A percentile compares a stretch with the other conserved stretches of the same genome.
phyloP scores from a whole-genome alignment of 2,797 vertebrate species.

The Pangasius djambal region DNA sequence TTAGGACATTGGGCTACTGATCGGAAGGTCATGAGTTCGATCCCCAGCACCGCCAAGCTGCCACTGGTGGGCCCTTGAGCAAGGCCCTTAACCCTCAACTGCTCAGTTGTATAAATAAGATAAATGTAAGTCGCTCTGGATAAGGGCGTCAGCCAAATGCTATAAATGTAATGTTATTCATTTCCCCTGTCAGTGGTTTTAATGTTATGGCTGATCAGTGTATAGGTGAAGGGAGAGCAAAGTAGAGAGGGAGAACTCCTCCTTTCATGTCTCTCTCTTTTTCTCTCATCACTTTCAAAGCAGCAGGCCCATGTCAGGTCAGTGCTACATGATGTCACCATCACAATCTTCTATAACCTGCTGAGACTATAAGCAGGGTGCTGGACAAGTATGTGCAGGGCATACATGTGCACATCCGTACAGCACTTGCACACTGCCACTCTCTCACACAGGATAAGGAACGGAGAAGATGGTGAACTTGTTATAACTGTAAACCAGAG shows the following conservation, averaged over 20 bases:
- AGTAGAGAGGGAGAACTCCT: constrained; percentile 22
- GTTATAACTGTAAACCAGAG: not conserved
- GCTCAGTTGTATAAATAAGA: too few species aligned
- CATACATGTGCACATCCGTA: constrained; percentile 45
- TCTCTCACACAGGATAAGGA: constrained; percentile 17
- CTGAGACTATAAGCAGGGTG: constrained; percentile 51
- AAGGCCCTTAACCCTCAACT: too few species aligned
- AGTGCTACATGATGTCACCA: constrained; percentile 54
- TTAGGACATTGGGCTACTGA: too few species aligned
- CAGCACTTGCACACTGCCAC: constrained; percentile 24
- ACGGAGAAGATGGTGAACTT: not conserved
- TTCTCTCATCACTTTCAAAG: constrained; percentile 56
- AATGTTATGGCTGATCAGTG: too few species aligned
- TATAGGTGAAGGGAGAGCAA: not conserved
- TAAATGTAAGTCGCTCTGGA: too few species aligned
- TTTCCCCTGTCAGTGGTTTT: too few species aligned
- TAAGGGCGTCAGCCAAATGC: too few species aligned
- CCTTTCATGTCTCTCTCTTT: constrained; percentile 48
- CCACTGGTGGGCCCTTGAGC: too few species aligned
- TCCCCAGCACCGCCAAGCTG: too few species aligned
- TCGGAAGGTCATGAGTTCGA: too few species aligned
- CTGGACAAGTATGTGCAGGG: constrained; percentile 50
- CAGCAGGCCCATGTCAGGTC: constrained; percentile 56
- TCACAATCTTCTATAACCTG: constrained; percentile 51
- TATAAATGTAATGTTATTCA: too few species aligned